Evolutionary conservation across 2,797 vertebrate species (phyloP).

Genomic region (Hybognathus amarus): DNA sequence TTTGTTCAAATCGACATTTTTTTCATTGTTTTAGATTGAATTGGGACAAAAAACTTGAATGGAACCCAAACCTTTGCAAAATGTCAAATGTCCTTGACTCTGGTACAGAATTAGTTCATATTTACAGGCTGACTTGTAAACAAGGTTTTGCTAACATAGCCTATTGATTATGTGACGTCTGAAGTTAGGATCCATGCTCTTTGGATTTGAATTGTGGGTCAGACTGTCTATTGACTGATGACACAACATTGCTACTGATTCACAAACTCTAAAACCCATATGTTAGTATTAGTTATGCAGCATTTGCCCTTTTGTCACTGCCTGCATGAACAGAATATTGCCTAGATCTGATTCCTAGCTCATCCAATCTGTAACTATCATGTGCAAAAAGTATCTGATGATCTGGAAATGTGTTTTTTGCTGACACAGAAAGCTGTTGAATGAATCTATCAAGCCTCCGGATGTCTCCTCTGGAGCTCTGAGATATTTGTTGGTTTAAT

Average conservation of each 20-base stretch:
- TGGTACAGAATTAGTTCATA: slow-evolving; percentile 4
- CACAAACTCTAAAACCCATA: background rate
- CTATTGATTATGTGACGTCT: slow-evolving; percentile 38
- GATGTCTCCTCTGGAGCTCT: slow-evolving; percentile 6
- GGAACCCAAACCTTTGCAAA: background rate
- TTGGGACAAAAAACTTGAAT: background rate
- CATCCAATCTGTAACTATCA: background rate
- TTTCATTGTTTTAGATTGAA: background rate
- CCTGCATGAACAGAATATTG: background rate
- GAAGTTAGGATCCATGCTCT: slow-evolving; percentile 16
- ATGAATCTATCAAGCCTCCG: slow-evolving; percentile 17
- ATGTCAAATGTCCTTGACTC: background rate
- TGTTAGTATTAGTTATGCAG: background rate
- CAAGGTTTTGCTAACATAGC: background rate
- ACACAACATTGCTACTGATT: slow-evolving; percentile 13
- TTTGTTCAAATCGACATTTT: background rate
- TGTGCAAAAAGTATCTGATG: background rate
- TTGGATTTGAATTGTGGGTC: slow-evolving; percentile 4
- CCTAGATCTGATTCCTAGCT: slow-evolving; percentile 9
- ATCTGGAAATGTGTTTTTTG: background rate
- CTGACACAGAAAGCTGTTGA: background rate
- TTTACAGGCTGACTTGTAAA: slow-evolving; percentile 24
- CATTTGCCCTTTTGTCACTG: background rate
- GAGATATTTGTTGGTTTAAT: slow-evolving; percentile 21
- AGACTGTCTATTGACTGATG: slow-evolving; percentile 38